Base-by-base conservation (phyloP, 30 jellyfish, hydroid and myxozoan species). In the Turritopsis dohrnii region DNA sequence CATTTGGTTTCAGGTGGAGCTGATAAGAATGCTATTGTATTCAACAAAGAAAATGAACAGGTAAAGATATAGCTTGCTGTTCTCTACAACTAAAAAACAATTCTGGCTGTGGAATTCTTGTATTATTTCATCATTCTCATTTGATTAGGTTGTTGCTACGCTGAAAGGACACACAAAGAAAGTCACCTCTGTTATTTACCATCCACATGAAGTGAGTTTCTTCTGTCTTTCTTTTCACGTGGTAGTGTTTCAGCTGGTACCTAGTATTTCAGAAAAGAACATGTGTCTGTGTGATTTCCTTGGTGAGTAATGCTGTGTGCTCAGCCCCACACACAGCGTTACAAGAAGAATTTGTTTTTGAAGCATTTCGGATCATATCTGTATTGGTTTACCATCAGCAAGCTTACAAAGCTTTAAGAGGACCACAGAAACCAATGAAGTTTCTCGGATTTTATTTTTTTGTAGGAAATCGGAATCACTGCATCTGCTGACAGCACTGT, bases 151-250 rank as follows among this genome's bases (percentile, higher is more conserved):
- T 80, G 96, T 94, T 60, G 99, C 99, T 3, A 87, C 96, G 21
- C 96, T 94, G 28, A 90, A 88, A 71, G 99, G 99, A 22, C 99
- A 95, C 76, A 83, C 99, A n/a, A 95, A 95, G 96, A 95, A 95
- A 53, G 96, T 95, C 76, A 95, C 99, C 27, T 95, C 96, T 54
- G 97, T 90, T 52, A 89, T 95, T 21, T 95, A 89, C 76, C 99
- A 95, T 85, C 99, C 99, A 52, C 54, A 71, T 27, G 96, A 95
- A 91, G 99, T 95, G 89, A n/a, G n/a, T n/a, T n/a, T n/a, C n/a
- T n/a, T n/a, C n/a, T n/a, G n/a, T n/a, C n/a, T n/a, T n/a, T n/a
- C n/a, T n/a, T n/a, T n/a, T n/a, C n/a, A n/a, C n/a, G n/a, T n/a
- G n/a, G n/a, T n/a, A n/a, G n/a, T n/a, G n/a, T n/a, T n/a, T n/a